Evolutionary conservation across 2,888 invertebrate species (phyloP), one percentile per base, ranked within the genome.

Genomic region (Hypomecis atomaria): DNA sequence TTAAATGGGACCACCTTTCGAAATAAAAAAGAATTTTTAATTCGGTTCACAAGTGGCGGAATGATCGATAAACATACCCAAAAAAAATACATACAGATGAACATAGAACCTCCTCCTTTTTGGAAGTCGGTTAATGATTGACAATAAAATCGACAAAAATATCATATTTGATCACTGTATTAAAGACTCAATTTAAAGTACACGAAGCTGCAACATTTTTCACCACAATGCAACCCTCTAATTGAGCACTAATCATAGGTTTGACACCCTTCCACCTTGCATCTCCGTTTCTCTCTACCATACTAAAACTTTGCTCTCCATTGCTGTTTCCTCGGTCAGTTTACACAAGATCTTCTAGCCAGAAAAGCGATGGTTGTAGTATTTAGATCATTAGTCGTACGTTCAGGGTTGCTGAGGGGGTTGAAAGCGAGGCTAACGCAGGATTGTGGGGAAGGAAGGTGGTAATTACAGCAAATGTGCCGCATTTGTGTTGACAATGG

Each of bases 221-320:
- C 80, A 76, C 87, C 86, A 83, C 87, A 87, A 82, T 79, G 82
- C 82, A 78, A 82, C 84, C 85, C 87, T 83, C 80, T 88, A 87
- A 88, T 89, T 87, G 87, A 81, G 78, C 82, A 82, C 82, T 91
- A 91, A 91, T 90, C 87, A 91, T 90, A 89, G 89, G 90, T 89
- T 89, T 88, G 87, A 83, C 88, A 86, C 88, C 87, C 87, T 73
- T 72, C 73, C 71, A 70, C 75, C 70, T 71, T 63, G 70, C 72
- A 66, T 62, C 43, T 23, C 36, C 37, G 13, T 37, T 58, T 43
- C 36, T 40, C 50, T 38, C n/a, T 42, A 48, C 23, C 43, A 36
- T 11, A 47, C 10, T 0, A 13, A 47, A 33, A 23, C 23, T 2
- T 0, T 6, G 9, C 5, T 7, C 23, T 56, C 67, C 82, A 86